Conservation (phyloP, 2,113 vertebrate species). For the Pipra filicauda region DNA sequence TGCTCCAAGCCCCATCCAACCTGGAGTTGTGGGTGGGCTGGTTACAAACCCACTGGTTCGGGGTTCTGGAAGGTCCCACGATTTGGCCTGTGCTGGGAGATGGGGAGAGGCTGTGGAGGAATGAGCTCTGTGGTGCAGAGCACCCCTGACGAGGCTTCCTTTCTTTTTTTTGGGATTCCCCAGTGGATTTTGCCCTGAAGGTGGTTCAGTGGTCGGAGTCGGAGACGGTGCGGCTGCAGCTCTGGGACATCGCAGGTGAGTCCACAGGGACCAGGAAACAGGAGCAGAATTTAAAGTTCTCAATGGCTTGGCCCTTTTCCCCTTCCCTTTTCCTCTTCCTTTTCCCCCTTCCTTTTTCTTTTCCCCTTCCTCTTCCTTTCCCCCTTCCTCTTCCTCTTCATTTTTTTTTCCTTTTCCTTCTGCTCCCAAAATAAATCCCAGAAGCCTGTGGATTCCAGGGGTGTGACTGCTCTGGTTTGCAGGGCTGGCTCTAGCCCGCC, state of each 20-base stretch:
- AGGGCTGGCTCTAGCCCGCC: not conserved
- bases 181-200: constrained; percentile 90
- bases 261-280: not conserved
- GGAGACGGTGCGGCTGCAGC: constrained; percentile 83
- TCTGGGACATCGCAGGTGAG: constrained; percentile 89
- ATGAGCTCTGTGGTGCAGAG: fast-evolving
- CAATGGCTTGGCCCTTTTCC: not conserved
- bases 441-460: not conserved
- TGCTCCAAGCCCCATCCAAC: not conserved
- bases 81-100: not conserved
- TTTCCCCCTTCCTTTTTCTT: not conserved
- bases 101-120: not conserved
- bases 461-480: not conserved
- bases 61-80: fast-evolving
- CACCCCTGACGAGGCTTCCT: not conserved
- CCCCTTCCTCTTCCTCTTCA: not conserved
- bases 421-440: not conserved
- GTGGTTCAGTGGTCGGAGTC: constrained; percentile 86
- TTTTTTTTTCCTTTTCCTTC: not conserved
- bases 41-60: fast-evolving
- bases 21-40: fast-evolving
- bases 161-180: not conserved
- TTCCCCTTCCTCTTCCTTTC: too few species aligned
- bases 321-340: not conserved
- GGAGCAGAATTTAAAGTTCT: not conserved